Evolutionary conservation across 2,888 invertebrate genomes (phyloP), one percentile per base, ranked within the genome.

Genomic region (Hypsopygia costalis): DNA sequence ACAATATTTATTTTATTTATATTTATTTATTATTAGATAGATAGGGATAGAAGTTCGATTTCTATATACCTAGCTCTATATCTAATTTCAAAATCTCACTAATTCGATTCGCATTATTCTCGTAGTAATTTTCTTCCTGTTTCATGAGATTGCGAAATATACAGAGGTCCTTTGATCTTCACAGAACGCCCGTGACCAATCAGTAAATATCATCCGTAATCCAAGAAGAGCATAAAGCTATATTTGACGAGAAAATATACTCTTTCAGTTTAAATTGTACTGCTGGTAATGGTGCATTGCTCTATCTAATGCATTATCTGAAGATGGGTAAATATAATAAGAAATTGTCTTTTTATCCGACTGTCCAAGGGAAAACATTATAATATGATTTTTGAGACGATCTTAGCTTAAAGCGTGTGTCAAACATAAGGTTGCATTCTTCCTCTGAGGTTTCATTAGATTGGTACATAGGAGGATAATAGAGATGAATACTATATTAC

Each of bases 241-340:
- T 59, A 58, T 65, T 54, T 66, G 70, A 67, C 63, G 65, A 65
- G 63, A 57, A 66, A 62, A 57, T 55, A 55, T 51, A 25, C 25
- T 53, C 55, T 52, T 52, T 58, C 25, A 25, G n/a, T 61, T 58
- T 48, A 64, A 63, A 73, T 73, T 69, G 56, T 5, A 5, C 62
- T 46, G 46, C 62, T 46, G 46, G 68, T 70, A 69, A 74, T 39
- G 41, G 38, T 44, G 40, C 34, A 57, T 64, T 62, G 61, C 56
- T 58, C 46, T 37, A 41, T 58, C 46, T 32, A 33, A 36, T 6
- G n/a, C 25, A 25, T 25, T 16, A 16, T 16, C 16, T 16, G 16
- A 16, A 3, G 2, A 34, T 41, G 31, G 29, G 41, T 41, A 43
- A 48, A 41, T 47, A 41, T 8, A 25, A n/a, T 25, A 2, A n/a